Base-by-base conservation (phyloP, 2,888 invertebrate genomes). In the Griposia aprilina region DNA sequence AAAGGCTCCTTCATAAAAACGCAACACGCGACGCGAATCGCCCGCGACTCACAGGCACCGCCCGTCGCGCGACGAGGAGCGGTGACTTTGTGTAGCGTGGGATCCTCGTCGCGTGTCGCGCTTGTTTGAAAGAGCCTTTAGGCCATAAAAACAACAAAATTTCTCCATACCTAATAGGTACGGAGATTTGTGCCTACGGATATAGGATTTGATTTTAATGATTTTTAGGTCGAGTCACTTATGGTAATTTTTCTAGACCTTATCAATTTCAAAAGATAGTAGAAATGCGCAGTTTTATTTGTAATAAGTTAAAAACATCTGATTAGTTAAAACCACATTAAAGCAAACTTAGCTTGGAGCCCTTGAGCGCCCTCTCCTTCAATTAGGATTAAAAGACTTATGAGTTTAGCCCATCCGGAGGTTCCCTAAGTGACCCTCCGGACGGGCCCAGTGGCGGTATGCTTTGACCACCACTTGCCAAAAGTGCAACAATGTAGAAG, bases 101-200 rank as follows among this genome's bases (percentile, higher is more conserved):
- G n/a, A n/a, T n/a, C n/a, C n/a, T n/a, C n/a, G n/a, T n/a, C n/a
- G n/a, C n/a, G n/a, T n/a, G n/a, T n/a, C n/a, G n/a, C n/a, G n/a
- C n/a, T n/a, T n/a, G n/a, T n/a, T n/a, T n/a, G n/a, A n/a, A n/a
- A n/a, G n/a, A n/a, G n/a, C n/a, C n/a, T n/a, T n/a, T n/a, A n/a
- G 17, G n/a, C 15, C 59, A 57, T 57, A 52, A 83, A 45, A 76
- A 65, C 17, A 26, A 45, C 13, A 10, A 48, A 76, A 62, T 75
- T 55, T 74, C 60, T 73, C 74, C 50, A 36, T 36, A 36, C 30
- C 30, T 36, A 36, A 63, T 7, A 23, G 66, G 20, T 45, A 26
- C 11, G 13, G 66, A 11, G 13, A 7, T 45, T 63, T 7, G 15
- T 5, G 36, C 23, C 23, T 68, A 48, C 23, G 7, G 23, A 17